Base-by-base conservation (phyloP, 2,113 vertebrate genomes). In the Zeus faber region DNA sequence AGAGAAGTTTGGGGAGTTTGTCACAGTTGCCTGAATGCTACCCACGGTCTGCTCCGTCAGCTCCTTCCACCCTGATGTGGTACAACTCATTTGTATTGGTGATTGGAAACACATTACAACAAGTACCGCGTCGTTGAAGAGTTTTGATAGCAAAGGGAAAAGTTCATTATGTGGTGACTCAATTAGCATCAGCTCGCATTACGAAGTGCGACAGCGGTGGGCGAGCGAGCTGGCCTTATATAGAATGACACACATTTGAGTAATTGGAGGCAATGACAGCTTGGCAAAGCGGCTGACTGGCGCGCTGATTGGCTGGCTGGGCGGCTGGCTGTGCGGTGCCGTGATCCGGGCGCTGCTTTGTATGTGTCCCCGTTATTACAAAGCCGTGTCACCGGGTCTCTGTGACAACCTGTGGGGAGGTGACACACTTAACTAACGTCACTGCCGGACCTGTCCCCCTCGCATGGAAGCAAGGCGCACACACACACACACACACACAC, bases 351-450 rank as follows among this genome's bases (percentile, higher is more conserved):
- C 43, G 16, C 31, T 16, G 21, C 0, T 25, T 40, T 48, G 57
- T 57, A 48, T 45, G 44, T 46, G 54, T 47, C 49, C 26, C 58
- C 37, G 21, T 73, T 54, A 51, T 69, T 63, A 63, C 57, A 20
- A 43, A 46, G 55, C 54, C 41, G 43, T 50, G 40, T 60, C 65
- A 50, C 54, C 43, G 25, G 22, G 26, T 61, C 59, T 62, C 21
- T 4, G 16, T 6, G 20, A 58, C 6, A 7, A 26, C 53, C 65
- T 11, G 25, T 50, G 9, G 54, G 17, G 60, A 70, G 52, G 48
- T 14, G 39, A 69, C 68, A 35, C 66, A 41, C 54, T 62, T 63
- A 63, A 70, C 76, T 62, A 58, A 49, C 62, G 25, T 61, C 53
- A 14, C 62, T 54, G 64, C 62, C 27, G 13, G 21, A 44, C 17